Evolutionary conservation across 2,113 vertebrate species (phyloP).

Genomic region (Osmerus eperlanus): DNA sequence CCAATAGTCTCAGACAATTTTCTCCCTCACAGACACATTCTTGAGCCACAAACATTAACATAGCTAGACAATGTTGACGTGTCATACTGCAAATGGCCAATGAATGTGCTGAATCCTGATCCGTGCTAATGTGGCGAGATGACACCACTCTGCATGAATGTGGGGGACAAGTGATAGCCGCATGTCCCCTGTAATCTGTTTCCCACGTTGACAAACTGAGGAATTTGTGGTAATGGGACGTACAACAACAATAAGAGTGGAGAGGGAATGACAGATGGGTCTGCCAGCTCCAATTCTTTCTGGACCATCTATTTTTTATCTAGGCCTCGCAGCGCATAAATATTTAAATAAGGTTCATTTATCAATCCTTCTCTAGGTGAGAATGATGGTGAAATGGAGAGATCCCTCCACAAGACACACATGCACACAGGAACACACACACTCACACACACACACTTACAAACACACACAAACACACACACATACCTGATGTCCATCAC

Average conservation of each 20-base stretch:
- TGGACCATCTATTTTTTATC: constrained; percentile 81
- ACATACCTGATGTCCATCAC: constrained; percentile 12
- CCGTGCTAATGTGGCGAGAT: constrained; percentile 48
- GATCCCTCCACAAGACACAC: constrained; percentile 32
- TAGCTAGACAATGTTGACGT: constrained; percentile 30
- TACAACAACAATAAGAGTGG: constrained; percentile 62
- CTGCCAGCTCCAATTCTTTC: constrained; percentile 80
- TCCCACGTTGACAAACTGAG: constrained; percentile 61
- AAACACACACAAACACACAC: constrained; percentile 47
- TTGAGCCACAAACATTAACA: constrained; percentile 36
- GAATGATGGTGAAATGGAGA: constrained; percentile 54
- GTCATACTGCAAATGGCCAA: constrained; percentile 41
- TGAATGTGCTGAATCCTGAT: constrained; percentile 28
- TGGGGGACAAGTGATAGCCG: constrained; percentile 57
- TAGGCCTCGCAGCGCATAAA: constrained; percentile 67
- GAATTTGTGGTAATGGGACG: constrained; percentile 62
- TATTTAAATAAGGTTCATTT: constrained; percentile 70
- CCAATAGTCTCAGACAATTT: constrained; percentile 16
- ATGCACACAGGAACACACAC: constrained; percentile 43
- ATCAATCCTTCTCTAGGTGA: constrained; percentile 55
- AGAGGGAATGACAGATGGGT: constrained; percentile 76
- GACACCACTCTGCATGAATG: constrained; percentile 56
- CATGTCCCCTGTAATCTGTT: constrained; percentile 61
- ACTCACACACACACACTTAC: constrained; percentile 38
- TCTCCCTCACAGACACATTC: constrained; percentile 15